Base-by-base conservation (phyloP, 2,113 vertebrate genomes). In the Notechis scutatus region DNA sequence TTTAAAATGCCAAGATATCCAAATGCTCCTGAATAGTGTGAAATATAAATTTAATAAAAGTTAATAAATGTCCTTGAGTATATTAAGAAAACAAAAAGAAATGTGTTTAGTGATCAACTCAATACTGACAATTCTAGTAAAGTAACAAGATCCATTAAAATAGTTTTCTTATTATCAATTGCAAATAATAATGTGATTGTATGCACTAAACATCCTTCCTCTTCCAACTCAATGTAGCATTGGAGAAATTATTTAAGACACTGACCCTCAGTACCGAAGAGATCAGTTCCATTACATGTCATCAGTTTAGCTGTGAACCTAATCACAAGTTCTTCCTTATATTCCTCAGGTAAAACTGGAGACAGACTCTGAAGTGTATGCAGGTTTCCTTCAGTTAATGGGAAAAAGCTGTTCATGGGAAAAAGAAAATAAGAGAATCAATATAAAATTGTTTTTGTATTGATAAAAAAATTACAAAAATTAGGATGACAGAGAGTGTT, bases 341-440 rank as follows among this genome's bases (percentile, higher is more conserved):
- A 98, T 45, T 98, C 98, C 85, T 95, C 96, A 86, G 42, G 96
- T 97, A 99, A 97, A 95, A 97, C 97, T 2, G 98, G 97, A 95
- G 98, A 98, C 54, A 99, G 97, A 92, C 98, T 98, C 96, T 99
- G 99, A 91, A 99, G 96, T 1, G 99, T 99, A 95, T 98, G 98
- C 95, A 99, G 93, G 89, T 96, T 98, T 92, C 98, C 98, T 92
- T 98, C 98, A 23, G 98, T 98, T 93, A 98, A 97, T 52, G 98
- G 98, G 57, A 98, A 98, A 95, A 99, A 98, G 95, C 99, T 99
- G 94, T 89, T 92, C 23, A 81, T 42, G 94, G 42, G 94, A 94
- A 85, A 89, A 42, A 95, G 93, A 64, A 1, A 94, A 94, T 91
- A 0, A 0, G 21, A 18, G 91, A 90, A 90, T 52, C 29, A 87